Evolutionary conservation across 2,888 invertebrate genomes (phyloP).

Genomic region (Calameuta idolon): DNA sequence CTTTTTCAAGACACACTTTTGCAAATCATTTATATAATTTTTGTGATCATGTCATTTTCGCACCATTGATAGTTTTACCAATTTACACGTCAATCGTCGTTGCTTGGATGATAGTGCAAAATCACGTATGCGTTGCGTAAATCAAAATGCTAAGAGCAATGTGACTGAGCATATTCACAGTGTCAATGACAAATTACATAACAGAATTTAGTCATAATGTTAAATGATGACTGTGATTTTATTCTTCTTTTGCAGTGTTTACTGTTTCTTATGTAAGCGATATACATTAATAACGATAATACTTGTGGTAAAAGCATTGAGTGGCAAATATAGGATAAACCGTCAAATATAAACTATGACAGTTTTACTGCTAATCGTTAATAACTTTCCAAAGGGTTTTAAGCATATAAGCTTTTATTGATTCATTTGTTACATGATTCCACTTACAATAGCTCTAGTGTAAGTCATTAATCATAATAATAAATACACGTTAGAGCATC

Average conservation of each 20-base stretch:
- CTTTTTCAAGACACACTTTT: not conserved
- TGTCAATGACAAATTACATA: too few relatives aligned
- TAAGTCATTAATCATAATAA: constrained; percentile 40
- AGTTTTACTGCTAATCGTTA: not conserved
- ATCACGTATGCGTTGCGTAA: not conserved
- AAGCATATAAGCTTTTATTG: constrained; percentile 65
- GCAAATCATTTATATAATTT: not conserved
- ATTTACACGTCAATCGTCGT: not conserved
- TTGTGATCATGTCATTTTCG: not conserved
- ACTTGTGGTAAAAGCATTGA: too few relatives aligned
- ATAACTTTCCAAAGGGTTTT: constrained; percentile 17
- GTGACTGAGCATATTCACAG: not conserved
- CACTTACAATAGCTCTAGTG: constrained; percentile 65
- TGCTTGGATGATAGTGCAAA: not conserved
- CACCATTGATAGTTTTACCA: not conserved
- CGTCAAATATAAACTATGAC: not conserved
- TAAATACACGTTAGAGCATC: constrained; percentile 61
- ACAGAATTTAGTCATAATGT: too few relatives aligned
- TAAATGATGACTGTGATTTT: too few relatives aligned
- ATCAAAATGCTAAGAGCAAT: not conserved
- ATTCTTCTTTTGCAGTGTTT: too few relatives aligned
- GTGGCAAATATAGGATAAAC: not conserved
- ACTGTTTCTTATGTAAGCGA: too few relatives aligned
- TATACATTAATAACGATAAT: too few relatives aligned
- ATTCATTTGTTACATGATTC: constrained; percentile 66